Conservation (phyloP, 2,888 invertebrate species). For the Melinopterus prodromus region DNA sequence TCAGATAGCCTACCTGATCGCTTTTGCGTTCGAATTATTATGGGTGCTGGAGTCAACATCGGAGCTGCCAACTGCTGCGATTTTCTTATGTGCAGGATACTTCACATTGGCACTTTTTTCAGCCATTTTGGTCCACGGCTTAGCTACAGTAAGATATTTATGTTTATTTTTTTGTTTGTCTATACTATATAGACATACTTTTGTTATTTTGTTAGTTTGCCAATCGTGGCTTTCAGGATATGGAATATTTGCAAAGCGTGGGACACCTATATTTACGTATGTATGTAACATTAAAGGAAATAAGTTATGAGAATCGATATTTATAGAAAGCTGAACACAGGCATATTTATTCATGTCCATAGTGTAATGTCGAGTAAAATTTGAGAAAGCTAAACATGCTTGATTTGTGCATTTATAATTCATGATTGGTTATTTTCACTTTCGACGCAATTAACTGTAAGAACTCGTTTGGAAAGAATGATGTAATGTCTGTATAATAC, state of each 20-base stretch:
- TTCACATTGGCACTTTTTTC: conserved; percentile 63
- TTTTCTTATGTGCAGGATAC: conserved; percentile 63
- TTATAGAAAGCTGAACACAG: not conserved
- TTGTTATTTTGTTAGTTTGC: not conserved
- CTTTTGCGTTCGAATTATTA: conserved; percentile 64
- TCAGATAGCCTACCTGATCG: conserved; percentile 64
- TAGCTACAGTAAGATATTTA: conserved; percentile 61
- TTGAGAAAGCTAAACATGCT: not conserved
- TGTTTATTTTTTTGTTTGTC: not conserved
- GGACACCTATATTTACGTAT: not conserved
- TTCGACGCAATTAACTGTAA: not conserved
- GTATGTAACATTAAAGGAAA: not conserved
- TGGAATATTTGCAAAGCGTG: not conserved
- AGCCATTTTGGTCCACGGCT: conserved; percentile 62
- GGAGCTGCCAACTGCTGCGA: conserved; percentile 62
- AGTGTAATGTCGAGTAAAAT: not conserved
- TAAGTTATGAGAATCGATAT: not conserved
- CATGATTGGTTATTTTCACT: conserved; percentile 4
- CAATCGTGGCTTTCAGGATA: too few species aligned
- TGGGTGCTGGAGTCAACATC: conserved; percentile 62
- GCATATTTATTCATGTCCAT: not conserved
- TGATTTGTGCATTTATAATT: not conserved
- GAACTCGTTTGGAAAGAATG: conserved; percentile 4
- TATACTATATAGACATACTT: not conserved
- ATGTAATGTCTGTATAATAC: not conserved